Conservation (phyloP, 2,113 vertebrate species). For the Myocastor coypus region DNA sequence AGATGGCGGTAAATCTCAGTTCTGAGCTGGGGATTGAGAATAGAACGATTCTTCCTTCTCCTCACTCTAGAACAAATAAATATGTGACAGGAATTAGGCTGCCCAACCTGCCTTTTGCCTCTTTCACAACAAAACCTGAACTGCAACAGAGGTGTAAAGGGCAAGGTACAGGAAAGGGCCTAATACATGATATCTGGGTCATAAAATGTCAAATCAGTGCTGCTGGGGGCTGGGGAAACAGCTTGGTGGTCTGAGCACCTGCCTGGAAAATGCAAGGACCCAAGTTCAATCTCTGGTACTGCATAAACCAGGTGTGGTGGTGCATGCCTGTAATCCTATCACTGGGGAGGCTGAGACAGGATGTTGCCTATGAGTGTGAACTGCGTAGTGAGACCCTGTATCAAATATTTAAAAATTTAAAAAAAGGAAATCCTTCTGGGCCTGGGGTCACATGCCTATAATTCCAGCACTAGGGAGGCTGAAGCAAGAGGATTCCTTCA, state of each 20-base stretch:
- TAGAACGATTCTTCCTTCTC: background rate
- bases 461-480: background rate
- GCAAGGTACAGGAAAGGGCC: background rate
- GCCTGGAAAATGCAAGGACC: no score
- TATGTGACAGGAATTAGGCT: background rate
- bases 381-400: no score
- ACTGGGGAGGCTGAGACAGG: no score
- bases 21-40: background rate
- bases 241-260: no score
- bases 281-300: no score
- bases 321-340: no score
- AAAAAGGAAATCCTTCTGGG: background rate
- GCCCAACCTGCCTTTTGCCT: background rate
- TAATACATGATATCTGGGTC: background rate
- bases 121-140: background rate
- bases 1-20: background rate
- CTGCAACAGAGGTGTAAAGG: background rate
- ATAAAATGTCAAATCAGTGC: background rate
- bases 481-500: background rate
- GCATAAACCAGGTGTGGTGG: no score
- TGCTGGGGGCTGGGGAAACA: background rate
- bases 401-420: no score
- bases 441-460: background rate
- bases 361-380: no score
- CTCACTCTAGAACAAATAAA: background rate